Base-by-base conservation (phyloP, 1,140 invertebrate genomes). In the Magallana ariakensis region DNA sequence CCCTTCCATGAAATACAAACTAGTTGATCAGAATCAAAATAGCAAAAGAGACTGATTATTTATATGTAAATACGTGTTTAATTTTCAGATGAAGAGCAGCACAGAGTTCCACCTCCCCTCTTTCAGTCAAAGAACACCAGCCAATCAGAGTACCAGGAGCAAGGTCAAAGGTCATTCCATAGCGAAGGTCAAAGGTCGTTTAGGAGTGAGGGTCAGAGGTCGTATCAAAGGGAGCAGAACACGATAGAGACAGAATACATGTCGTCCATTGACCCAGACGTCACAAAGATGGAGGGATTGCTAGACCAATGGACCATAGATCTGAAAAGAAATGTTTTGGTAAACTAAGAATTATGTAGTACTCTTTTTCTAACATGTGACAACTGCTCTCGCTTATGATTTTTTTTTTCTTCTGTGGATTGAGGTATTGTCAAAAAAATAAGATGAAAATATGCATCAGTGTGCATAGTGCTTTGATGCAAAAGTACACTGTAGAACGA, bases 281-380 rank as follows among this genome's bases (percentile, higher is more conserved):
- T 93, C 10, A 85, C 85, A 11, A 88, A 89, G 53, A 92, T 94
- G 91, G 93, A 94, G 83, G 90, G 87, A 22, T 26, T 93, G 22
- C 82, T 94, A 58, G 93, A 94, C 60, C 90, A 92, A 57, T 93
- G 93, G 93, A 91, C 90, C 60, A 82, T 90, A 1, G 93, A 94
- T 70, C 84, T 94, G 19, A 94, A 94, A 84, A 89, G 92, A 75
- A 94, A 94, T 87, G 91, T 94, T 60, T 88, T 94, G 84, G 93
- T 93, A 88, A 88, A 62, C n/a, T 55, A 5, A 6, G 26, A 26
- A 26, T 22, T 56, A 16, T 22, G 11, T 56, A 82, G 1, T 16
- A n/a, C 60, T 5, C 46, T 33, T 33, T 33, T 33, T 4, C 33
- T 1, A 33, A 33, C 33, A 46, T 46, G 33, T 46, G 33, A 46